Evolutionary conservation across 2,888 invertebrate species (phyloP).

Genomic region (Serripes groenlandicus): DNA sequence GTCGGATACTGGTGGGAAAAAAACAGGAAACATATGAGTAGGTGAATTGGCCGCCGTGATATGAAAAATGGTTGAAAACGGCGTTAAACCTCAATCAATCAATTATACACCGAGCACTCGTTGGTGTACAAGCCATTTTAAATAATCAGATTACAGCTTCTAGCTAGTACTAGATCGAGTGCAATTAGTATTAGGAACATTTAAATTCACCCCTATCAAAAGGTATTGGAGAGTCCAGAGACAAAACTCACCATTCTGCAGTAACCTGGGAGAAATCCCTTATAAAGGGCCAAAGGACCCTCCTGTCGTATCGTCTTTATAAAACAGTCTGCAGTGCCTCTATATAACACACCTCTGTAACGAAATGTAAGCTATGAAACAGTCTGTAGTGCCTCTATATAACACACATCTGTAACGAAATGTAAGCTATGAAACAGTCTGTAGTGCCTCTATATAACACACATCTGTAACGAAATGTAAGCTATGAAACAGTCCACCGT

Average conservation of each 20-base stretch:
- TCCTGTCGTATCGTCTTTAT: slow-evolving; percentile 89
- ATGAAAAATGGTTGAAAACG: too few species aligned
- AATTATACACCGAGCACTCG: too few species aligned
- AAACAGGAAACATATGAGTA: too few species aligned
- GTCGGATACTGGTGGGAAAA: too few species aligned
- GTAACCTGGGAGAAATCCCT: slow-evolving; percentile 90
- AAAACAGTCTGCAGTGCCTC: slow-evolving; percentile 94
- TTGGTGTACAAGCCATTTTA: too few species aligned
- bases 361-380: slow-evolving; percentile 89
- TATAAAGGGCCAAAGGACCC: slow-evolving; percentile 89
- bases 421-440: slow-evolving; percentile 91
- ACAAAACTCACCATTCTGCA: slow-evolving; percentile 88
- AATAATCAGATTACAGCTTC: too few species aligned
- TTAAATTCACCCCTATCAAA: too few species aligned
- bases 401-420: slow-evolving; percentile 90
- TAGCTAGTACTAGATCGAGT: too few species aligned
- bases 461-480: slow-evolving; percentile 89
- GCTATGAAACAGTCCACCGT: slow-evolving; percentile 93
- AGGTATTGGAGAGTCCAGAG: too few species aligned
- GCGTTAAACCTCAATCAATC: too few species aligned
- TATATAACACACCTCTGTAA: slow-evolving; percentile 92
- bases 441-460: slow-evolving; percentile 93
- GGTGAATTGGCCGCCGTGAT: too few species aligned
- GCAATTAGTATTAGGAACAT: too few species aligned
- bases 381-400: slow-evolving; percentile 95